phyloP scores from a whole-genome alignment of 2,113 vertebrate genomes.

The Lophura nycthemera region DNA sequence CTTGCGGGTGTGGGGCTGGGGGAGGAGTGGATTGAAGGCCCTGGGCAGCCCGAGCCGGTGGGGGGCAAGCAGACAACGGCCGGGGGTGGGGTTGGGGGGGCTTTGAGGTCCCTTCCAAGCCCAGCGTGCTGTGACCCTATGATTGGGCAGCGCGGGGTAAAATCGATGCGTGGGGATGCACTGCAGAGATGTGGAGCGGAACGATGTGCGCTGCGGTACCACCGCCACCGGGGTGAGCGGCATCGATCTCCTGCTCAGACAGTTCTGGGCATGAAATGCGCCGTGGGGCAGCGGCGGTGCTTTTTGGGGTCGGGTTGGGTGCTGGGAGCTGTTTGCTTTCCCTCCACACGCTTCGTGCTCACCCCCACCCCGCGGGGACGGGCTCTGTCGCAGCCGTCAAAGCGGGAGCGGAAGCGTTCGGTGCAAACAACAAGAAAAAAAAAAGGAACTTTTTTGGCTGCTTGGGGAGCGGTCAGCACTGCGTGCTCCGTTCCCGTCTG shows the following conservation, averaged over 20 bases:
- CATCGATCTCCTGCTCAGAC: too few species aligned
- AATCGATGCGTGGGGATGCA: accelerated
- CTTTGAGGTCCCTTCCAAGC: too few species aligned
- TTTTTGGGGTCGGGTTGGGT: not conserved
- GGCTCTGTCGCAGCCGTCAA: accelerated
- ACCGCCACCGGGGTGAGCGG: too few species aligned
- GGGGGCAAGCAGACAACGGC: too few species aligned
- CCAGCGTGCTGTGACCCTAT: too few species aligned
- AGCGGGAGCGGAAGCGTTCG: not conserved
- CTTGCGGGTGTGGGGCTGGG: accelerated
- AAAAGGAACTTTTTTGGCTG: not conserved
- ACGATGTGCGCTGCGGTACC: not conserved
- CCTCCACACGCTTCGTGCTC: not conserved
- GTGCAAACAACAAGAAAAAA: not conserved
- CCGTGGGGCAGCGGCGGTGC: accelerated
- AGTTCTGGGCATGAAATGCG: accelerated
- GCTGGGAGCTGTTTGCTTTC: not conserved
- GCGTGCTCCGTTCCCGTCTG: too few species aligned
- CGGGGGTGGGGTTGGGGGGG: too few species aligned
- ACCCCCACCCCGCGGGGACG: not conserved
- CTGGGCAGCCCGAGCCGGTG: too few species aligned
- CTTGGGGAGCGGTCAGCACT: accelerated
- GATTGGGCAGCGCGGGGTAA: accelerated
- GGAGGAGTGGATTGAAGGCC: accelerated
- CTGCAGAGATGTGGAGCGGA: not conserved